Conservation (phyloP, 1,140 invertebrate species). For the Ips typographus region DNA sequence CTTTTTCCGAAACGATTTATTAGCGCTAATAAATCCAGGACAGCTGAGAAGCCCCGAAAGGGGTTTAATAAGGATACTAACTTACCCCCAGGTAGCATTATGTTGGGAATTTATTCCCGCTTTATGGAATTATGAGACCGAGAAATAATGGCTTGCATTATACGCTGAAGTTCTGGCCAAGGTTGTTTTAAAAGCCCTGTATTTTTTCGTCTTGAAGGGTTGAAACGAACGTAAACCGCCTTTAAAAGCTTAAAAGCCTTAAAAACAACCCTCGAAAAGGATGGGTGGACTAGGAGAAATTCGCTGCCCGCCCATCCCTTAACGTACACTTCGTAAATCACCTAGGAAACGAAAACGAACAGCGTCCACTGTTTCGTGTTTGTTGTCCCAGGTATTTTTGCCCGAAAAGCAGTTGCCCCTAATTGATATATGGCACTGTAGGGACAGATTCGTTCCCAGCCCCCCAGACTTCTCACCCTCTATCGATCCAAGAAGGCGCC, state of each 20-base stretch:
- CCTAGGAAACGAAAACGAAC: constrained; percentile 23
- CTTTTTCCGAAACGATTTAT: too few species aligned
- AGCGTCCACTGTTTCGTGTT: constrained; percentile 34
- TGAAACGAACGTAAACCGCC: too few species aligned
- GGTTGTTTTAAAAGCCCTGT: too few species aligned
- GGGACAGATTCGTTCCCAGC: constrained; percentile 34
- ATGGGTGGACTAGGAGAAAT: too few species aligned
- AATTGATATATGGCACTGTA: constrained; percentile 45
- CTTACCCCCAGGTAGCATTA: neutral
- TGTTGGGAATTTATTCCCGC: neutral
- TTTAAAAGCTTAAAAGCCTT: too few species aligned
- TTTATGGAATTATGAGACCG: too few species aligned
- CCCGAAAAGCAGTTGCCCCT: constrained; percentile 25
- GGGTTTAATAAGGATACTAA: constrained; percentile 6
- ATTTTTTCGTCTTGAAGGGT: too few species aligned
- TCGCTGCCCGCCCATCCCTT: constrained; percentile 12
- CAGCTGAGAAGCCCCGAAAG: neutral
- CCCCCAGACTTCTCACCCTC: constrained; percentile 20
- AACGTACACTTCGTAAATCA: constrained; percentile 35
- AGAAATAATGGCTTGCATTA: too few species aligned
- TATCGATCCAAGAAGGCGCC: too few species aligned
- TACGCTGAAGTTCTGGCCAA: too few species aligned
- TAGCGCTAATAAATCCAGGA: neutral
- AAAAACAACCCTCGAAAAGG: too few species aligned
- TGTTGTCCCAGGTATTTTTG: constrained; percentile 2